Evolutionary conservation across 2,888 invertebrate species (phyloP).

Genomic region (Pycnomerus fuliginosus): DNA sequence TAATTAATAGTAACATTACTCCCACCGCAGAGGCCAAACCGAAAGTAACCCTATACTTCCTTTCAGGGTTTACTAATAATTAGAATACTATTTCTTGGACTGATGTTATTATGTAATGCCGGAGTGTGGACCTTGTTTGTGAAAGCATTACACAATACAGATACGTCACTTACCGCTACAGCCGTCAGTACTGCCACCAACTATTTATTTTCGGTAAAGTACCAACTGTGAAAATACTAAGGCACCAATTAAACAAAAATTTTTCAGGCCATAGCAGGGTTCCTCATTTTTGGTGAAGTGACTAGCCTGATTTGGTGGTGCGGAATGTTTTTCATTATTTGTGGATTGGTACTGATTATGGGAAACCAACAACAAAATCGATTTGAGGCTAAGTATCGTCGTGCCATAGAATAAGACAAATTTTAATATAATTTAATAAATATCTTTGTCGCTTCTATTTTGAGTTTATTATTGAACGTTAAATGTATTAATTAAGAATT

Average conservation of each 20-base stretch:
- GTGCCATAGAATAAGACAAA: too few species aligned
- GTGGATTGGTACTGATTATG: slow-evolving; percentile 17
- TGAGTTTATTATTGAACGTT: too few species aligned
- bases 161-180: slow-evolving; percentile 63
- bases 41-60: too few species aligned
- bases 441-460: too few species aligned
- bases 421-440: too few species aligned
- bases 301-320: slow-evolving; percentile 21
- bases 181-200: slow-evolving; percentile 64
- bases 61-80: slow-evolving; percentile 41
- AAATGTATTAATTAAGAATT: too few species aligned
- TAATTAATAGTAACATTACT: too few species aligned
- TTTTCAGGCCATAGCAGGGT: slow-evolving; percentile 59
- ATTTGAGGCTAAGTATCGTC: too few species aligned
- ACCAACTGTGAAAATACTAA: slow-evolving; percentile 44
- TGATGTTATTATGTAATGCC: slow-evolving; percentile 63
- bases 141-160: slow-evolving; percentile 60
- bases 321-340: slow-evolving; percentile 16
- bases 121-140: slow-evolving; percentile 64
- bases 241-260: slow-evolving; percentile 10
- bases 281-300: slow-evolving; percentile 19
- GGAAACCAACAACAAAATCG: slow-evolving; percentile 7
- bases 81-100: slow-evolving; percentile 49
- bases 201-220: slow-evolving; percentile 63
- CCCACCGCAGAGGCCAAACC: too few species aligned